These are phyloP conservation scores for Cercopithecus mona DNA, from an alignment of 2,113 vertebrate genomes.

Conservation along the genomic window DNA sequence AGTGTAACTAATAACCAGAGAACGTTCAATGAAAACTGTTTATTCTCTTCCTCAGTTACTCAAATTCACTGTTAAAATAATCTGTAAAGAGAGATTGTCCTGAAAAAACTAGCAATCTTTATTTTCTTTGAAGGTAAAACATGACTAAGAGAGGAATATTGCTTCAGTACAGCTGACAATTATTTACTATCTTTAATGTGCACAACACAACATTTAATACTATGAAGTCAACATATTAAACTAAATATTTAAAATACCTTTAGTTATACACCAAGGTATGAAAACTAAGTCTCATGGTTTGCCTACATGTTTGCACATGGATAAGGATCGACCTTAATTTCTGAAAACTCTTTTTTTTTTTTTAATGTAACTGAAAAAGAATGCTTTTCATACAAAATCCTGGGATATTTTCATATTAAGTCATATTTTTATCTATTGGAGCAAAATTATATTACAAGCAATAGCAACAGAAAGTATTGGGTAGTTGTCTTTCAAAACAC, in stretches of 20 bases:
- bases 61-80: not conserved
- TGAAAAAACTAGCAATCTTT: not conserved
- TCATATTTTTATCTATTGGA: not conserved
- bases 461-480: not conserved
- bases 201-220: not conserved
- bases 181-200: not conserved
- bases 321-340: not conserved
- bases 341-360: not conserved
- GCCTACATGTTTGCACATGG: not conserved
- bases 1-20: not conserved
- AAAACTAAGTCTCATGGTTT: not conserved
- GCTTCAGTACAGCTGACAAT: not conserved
- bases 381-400: not conserved
- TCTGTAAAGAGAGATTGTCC: not conserved
- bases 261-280: not conserved
- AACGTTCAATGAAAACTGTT: not conserved
- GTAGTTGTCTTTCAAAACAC: not conserved
- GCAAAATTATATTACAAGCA: not conserved
- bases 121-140: not conserved
- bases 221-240: not conserved
- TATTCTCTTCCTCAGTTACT: not conserved
- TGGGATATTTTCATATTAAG: not conserved
- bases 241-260: not conserved
- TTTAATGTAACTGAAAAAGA: not conserved
- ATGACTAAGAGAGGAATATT: not conserved